These are phyloP conservation scores for Verasper variegatus DNA, from an alignment of 2,113 vertebrate species.

Conservation along the genomic window DNA sequence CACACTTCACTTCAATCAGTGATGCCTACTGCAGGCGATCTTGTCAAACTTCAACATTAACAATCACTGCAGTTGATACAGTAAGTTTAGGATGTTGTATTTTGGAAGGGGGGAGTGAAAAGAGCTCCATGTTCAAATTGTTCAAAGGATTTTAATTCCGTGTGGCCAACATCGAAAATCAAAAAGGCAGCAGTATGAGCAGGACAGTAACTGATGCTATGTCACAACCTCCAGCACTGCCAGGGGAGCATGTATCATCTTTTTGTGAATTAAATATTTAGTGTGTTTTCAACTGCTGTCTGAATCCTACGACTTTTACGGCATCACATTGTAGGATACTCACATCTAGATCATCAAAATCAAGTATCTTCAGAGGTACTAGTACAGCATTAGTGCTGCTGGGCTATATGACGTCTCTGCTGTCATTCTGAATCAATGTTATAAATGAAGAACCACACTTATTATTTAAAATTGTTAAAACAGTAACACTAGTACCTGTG, in stretches of 20 bases:
- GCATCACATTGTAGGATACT: background rate
- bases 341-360: background rate
- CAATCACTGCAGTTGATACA: background rate
- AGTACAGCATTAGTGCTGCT: too few species aligned
- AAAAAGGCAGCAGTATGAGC: background rate
- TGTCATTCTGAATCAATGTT: too few species aligned
- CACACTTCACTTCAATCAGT: background rate
- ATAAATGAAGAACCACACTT: too few species aligned
- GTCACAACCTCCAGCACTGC: background rate
- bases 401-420: too few species aligned
- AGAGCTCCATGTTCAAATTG: background rate
- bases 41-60: background rate
- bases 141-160: background rate
- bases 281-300: background rate
- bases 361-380: background rate
- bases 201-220: background rate
- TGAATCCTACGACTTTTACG: background rate
- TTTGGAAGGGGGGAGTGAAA: background rate
- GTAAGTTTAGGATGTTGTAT: background rate
- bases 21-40: slow-evolving; percentile 2
- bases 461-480: background rate
- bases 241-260: background rate
- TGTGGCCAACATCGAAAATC: background rate
- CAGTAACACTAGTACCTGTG: background rate
- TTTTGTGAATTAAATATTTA: background rate